Base-by-base conservation (phyloP, 2,888 invertebrate genomes). In the Agrilus cyanescens region DNA sequence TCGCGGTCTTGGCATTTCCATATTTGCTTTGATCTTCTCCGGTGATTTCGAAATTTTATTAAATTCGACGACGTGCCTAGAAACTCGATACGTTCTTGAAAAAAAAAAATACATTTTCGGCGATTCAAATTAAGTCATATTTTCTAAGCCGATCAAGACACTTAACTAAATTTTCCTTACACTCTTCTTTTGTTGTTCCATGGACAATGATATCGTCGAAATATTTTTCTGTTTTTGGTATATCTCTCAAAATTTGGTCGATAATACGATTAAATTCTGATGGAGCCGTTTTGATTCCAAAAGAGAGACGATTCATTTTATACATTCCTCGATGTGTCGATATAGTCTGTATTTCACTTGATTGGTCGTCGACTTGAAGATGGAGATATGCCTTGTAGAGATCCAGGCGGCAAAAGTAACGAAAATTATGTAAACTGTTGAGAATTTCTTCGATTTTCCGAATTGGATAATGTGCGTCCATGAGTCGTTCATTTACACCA, bases 321-420 rank as follows among this genome's bases (percentile, higher is more conserved):
- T 49, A 57, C 2, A 47, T 53, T 7, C 55, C 54, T 32, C 40
- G 41, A 34, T 54, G 53, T 5, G 55, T 57, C 12, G 52, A 45
- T 12, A 55, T 54, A 14, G 52, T 49, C 41, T 55, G 53, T 32
- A 55, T 52, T 35, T 38, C 29, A 32, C 41, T 43, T 4, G 35
- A 40, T 35, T 50, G 15, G 15, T 53, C 46, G 37, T 50, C 47
- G 13, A 55, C 53, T 42, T 25, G 34, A 16, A 51, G n/a, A 47
- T 54, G 51, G 25, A 55, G 41, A 46, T 56, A 56, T 20, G 55
- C 54, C 40, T 58, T 57, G 34, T 44, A 54, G 3, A 58, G 33
- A 43, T 58, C 55, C 6, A 57, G 39, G 37, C 45, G 38, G 40
- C 56, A 59, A 39, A 55, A 57, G 37, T 46, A 56, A 43, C 40